Evolutionary conservation across 2,888 invertebrate species (phyloP).

Genomic region (Pseudeuparius sepicola): DNA sequence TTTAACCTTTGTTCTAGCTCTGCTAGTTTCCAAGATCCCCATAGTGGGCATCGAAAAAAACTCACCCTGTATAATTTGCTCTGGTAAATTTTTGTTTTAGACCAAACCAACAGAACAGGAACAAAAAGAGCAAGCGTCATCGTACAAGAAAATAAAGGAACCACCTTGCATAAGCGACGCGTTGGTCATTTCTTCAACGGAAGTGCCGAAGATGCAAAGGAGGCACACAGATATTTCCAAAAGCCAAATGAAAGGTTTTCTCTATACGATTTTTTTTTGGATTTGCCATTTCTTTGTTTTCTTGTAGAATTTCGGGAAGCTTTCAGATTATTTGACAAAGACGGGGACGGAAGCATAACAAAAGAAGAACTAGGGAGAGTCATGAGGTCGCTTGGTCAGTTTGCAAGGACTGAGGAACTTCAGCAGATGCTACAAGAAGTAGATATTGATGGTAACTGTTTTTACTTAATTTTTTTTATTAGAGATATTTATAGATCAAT

Average conservation of each 20-base stretch:
- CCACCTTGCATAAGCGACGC: no score
- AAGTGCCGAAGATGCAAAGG: no score
- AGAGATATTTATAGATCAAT: no score
- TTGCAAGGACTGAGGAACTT: slow-evolving; percentile 76
- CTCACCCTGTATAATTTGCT: no score
- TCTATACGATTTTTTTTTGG: background rate
- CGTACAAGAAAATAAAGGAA: slow-evolving; percentile 16
- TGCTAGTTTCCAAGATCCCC: no score
- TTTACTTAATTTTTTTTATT: slow-evolving; percentile 2
- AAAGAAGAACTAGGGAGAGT: slow-evolving; percentile 79
- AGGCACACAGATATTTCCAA: slow-evolving; percentile 46
- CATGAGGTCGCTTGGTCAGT: slow-evolving; percentile 79
- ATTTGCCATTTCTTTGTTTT: background rate
- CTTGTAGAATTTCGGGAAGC: slow-evolving; percentile 72
- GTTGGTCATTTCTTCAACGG: no score
- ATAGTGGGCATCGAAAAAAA: no score
- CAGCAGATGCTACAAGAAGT: slow-evolving; percentile 77
- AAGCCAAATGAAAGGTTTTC: slow-evolving; percentile 70
- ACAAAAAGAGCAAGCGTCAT: slow-evolving; percentile 8
- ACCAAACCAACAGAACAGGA: slow-evolving; percentile 31
- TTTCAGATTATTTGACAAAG: slow-evolving; percentile 78
- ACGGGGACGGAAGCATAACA: slow-evolving; percentile 79
- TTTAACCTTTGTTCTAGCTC: no score
- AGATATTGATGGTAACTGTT: slow-evolving; percentile 33
- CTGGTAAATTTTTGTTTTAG: slow-evolving; percentile 22